A percentile compares a stretch with the other conserved stretches of the same genome.
Conservation (phyloP, 2,888 invertebrate genomes). For the Eucera pruinosa region DNA sequence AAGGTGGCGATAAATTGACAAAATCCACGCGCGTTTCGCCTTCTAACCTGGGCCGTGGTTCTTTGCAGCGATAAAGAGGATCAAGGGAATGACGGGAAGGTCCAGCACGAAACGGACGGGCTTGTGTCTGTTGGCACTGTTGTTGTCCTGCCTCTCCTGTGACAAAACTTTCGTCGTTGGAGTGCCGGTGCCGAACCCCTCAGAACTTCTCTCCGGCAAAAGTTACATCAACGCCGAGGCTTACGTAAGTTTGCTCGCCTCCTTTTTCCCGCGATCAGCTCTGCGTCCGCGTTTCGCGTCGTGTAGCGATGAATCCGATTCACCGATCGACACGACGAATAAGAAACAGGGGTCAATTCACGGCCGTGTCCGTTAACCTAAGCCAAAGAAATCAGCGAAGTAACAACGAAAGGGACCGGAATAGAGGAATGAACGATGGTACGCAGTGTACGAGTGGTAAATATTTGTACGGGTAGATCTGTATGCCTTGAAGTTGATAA, state of each 20-base stretch:
- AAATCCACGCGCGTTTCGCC: not conserved
- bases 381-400: no score
- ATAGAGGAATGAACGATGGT: no score
- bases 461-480: no score
- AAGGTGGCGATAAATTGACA: not conserved
- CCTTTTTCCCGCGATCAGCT: not conserved
- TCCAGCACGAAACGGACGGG: conserved; percentile 66
- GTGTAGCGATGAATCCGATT: no score
- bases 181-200: conserved; percentile 72
- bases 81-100: conserved; percentile 77
- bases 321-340: no score
- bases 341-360: no score
- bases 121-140: conserved; percentile 73
- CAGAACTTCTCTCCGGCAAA: conserved; percentile 71
- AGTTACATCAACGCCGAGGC: conserved; percentile 70
- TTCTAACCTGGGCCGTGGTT: not conserved
- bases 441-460: no score
- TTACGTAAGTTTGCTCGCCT: conserved; percentile 63
- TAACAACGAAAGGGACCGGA: no score
- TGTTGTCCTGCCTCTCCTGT: conserved; percentile 64
- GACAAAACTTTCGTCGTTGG: conserved; percentile 67
- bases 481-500: no score
- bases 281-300: no score
- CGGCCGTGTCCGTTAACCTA: no score
- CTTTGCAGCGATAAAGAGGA: conserved; percentile 65